Evolutionary conservation across 1,140 invertebrate genomes (phyloP), one percentile per base, ranked within the genome.

Genomic region (Apis florea): DNA sequence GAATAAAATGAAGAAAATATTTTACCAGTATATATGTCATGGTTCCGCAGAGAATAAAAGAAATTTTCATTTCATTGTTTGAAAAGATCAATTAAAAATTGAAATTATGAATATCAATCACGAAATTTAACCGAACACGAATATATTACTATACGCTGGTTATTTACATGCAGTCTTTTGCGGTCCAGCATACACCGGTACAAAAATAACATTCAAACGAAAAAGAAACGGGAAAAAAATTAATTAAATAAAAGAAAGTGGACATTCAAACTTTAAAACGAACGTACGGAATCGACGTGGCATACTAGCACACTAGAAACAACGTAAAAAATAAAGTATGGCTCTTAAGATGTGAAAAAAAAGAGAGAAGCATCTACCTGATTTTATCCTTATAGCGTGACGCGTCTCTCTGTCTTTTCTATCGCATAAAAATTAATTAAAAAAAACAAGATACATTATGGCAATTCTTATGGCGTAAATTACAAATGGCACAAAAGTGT

Each of bases 151-250:
- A 86, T 88, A 58, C 73, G 40, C 71, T 83, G 51, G 63, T 80
- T 84, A 88, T 88, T 88, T 88, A 88, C 86, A 88, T 79, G 68
- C 87, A 88, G 87, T 88, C 87, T 88, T 88, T 87, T 76, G 68
- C 75, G 69, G 61, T 81, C 66, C 61, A 76, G 70, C 74, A 83
- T 81, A 69, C 31, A 83, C 56, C 84, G 64, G 77, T 88, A 83
- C 59, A 72, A 68, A 83, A 81, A 83, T 13, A 70, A 83, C 53
- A 69, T 58, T 83, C 26, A 63, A 85, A 85, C 24, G 53, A 64
- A 84, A 40, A 24, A 51, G 56, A 54, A 19, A 51, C 8, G 19
- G 10, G 5, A n/a, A 26, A 54, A 83, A 67, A 49, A 15, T 31
- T 51, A 54, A 40, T 63, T 71, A 31, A 26, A 24, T 64, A 82